A percentile compares a stretch with the other conserved stretches of the same genome.
Evolutionary conservation across 2,797 vertebrate species (phyloP).

Genomic region (Falco naumanni): DNA sequence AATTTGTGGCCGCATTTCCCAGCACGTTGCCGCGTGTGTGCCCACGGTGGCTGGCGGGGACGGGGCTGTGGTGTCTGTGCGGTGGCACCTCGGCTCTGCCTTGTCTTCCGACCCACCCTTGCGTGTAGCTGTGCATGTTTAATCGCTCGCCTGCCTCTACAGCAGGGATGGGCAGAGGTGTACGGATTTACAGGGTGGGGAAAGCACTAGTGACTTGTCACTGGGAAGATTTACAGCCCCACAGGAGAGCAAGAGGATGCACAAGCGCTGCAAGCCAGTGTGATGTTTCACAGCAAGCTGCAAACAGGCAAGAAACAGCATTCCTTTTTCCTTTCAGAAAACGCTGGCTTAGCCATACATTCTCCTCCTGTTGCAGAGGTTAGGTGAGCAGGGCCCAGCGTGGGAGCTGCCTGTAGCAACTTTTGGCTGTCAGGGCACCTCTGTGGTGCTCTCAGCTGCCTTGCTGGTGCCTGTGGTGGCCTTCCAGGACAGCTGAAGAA

Average conservation of each 20-base stretch:
- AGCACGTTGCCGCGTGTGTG: too few species aligned
- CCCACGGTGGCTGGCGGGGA: background rate
- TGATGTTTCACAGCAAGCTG: background rate
- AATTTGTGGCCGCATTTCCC: background rate
- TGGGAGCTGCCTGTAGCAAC: background rate
- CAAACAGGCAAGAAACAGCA: background rate
- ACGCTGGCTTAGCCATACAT: background rate
- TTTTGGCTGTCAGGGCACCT: background rate
- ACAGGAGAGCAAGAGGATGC: background rate
- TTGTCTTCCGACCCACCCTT: fast-evolving
- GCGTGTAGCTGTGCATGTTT: background rate
- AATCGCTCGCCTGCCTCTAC: background rate
- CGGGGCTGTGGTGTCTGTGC: fast-evolving
- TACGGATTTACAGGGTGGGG: background rate
- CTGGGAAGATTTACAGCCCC: background rate
- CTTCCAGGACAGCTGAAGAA: background rate
- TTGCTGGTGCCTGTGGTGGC: too few species aligned
- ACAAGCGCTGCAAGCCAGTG: background rate
- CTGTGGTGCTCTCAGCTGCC: background rate
- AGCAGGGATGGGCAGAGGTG: background rate
- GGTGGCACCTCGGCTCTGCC: background rate
- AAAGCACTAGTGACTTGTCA: background rate
- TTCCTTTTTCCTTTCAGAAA: background rate
- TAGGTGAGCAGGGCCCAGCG: background rate
- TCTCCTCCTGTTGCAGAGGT: background rate